Evolutionary conservation across 1,140 invertebrate genomes (phyloP).

Genomic region (Zaprionus davidi): DNA sequence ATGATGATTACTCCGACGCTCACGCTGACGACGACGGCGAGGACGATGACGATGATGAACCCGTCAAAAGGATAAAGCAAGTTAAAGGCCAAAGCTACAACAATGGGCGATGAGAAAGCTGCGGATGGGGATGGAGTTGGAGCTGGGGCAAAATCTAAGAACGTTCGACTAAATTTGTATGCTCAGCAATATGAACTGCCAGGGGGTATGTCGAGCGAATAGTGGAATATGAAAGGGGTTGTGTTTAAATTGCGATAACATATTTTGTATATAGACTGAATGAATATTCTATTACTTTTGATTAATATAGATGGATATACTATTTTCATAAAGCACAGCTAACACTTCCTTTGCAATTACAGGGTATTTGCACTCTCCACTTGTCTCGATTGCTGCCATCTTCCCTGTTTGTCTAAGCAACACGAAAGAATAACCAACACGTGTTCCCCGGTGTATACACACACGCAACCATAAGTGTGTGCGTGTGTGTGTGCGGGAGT

Average conservation of each 20-base stretch:
- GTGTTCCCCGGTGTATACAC: conserved; percentile 25
- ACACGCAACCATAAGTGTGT: not conserved
- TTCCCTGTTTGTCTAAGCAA: conserved; percentile 23
- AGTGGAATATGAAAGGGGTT: not conserved
- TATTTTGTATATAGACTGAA: not conserved
- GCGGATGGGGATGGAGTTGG: not conserved
- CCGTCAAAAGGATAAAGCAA: conserved; percentile 67
- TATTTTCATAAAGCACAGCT: not conserved
- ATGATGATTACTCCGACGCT: conserved; percentile 30
- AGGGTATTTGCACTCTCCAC: conserved; percentile 21
- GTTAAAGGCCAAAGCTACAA: conserved; percentile 41
- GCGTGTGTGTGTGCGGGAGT: conserved; percentile 13
- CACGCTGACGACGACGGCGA: conserved; percentile 54
- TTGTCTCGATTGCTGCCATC: conserved; percentile 34
- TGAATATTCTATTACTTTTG: too few relatives aligned
- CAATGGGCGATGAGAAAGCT: conserved; percentile 35
- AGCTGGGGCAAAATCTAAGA: conserved; percentile 9
- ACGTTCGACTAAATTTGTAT: conserved; percentile 28
- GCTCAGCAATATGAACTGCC: conserved; percentile 8
- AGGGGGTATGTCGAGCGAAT: not conserved
- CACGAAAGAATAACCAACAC: conserved; percentile 39
- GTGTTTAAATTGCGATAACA: not conserved
- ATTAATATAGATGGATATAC: too few relatives aligned
- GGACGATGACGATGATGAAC: conserved; percentile 58
- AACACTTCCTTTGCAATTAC: not conserved